Percentiles rank a stretch among this genome's conserved stretches.
Evolutionary conservation across 2,888 invertebrate species (phyloP).

Genomic region (Neoitamus cyanurus): DNA sequence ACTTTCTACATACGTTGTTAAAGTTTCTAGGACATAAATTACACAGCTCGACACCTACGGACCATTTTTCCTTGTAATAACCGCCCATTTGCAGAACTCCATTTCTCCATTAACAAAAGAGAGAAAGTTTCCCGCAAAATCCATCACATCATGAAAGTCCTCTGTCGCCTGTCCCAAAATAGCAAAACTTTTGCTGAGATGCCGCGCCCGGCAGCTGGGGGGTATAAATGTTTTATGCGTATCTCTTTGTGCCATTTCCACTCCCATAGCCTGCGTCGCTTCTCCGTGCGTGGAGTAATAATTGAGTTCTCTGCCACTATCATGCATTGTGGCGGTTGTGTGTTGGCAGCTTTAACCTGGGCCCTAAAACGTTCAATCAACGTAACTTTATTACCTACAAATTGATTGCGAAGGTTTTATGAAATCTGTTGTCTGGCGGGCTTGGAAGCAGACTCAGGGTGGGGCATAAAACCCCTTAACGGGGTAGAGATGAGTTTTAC

Average conservation of each 20-base stretch:
- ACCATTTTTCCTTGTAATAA: background rate
- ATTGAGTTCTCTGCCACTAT: background rate
- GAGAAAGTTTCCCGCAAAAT: background rate
- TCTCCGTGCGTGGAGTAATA: background rate
- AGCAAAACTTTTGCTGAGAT: background rate
- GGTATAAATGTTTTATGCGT: background rate
- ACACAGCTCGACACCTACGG: background rate
- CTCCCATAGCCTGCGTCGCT: background rate
- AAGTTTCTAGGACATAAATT: background rate
- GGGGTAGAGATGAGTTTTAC: background rate
- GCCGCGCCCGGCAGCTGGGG: background rate
- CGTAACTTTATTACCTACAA: conserved; percentile 1
- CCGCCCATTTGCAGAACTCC: background rate
- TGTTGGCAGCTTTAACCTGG: background rate
- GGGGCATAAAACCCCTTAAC: background rate
- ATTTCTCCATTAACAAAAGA: background rate
- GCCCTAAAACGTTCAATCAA: background rate
- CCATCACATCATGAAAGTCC: background rate
- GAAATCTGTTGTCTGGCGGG: background rate
- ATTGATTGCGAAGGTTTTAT: background rate
- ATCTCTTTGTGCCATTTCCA: background rate
- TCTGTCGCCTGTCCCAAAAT: background rate
- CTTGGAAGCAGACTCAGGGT: background rate
- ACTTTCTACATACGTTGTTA: background rate
- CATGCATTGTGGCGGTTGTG: background rate